phyloP scores from a whole-genome alignment of 30 jellyfish, hydroid and myxozoan genomes.

The Morbakka virulenta region DNA sequence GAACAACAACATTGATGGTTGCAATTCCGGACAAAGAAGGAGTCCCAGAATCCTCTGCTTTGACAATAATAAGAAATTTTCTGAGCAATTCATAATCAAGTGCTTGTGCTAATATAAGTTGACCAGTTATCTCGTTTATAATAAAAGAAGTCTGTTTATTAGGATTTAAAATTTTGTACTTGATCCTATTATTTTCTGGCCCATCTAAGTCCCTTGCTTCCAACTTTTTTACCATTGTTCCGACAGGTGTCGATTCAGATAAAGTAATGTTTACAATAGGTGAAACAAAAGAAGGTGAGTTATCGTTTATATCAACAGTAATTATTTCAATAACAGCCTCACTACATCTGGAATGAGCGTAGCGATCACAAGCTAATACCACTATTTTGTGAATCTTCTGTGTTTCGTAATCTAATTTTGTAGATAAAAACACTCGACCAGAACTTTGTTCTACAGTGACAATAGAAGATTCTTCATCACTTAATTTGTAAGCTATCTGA shows the following conservation, averaged over 20 bases:
- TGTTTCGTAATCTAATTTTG: slow-evolving; percentile 60
- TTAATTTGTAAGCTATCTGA: slow-evolving; percentile 37
- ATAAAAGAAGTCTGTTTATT: slow-evolving; percentile 8
- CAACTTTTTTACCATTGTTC: slow-evolving; percentile 19
- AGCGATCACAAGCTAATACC: slow-evolving; percentile 67
- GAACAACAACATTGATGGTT: slow-evolving; percentile 4
- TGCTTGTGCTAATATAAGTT: neutral
- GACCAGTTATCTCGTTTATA: slow-evolving; percentile 29
- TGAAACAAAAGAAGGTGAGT: slow-evolving; percentile 50
- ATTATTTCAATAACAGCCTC: slow-evolving; percentile 46
- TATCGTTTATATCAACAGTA: slow-evolving; percentile 68
- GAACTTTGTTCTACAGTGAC: slow-evolving; percentile 49
- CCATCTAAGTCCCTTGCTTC: slow-evolving; percentile 61
- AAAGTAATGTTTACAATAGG: slow-evolving; percentile 12
- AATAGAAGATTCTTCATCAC: neutral
- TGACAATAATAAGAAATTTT: slow-evolving; percentile 4
- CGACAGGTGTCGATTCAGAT: slow-evolving; percentile 14
- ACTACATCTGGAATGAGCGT: slow-evolving; percentile 61
- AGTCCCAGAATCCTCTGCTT: slow-evolving; percentile 6
- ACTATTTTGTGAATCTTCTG: slow-evolving; percentile 30
- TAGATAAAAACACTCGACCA: slow-evolving; percentile 46
- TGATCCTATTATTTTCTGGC: slow-evolving; percentile 25
- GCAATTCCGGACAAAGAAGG: neutral
- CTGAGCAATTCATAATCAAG: neutral
- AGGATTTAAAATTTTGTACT: slow-evolving; percentile 6